Evolutionary conservation across 2,113 vertebrate genomes (phyloP).

Genomic region (Protobothrops flavoviridis): DNA sequence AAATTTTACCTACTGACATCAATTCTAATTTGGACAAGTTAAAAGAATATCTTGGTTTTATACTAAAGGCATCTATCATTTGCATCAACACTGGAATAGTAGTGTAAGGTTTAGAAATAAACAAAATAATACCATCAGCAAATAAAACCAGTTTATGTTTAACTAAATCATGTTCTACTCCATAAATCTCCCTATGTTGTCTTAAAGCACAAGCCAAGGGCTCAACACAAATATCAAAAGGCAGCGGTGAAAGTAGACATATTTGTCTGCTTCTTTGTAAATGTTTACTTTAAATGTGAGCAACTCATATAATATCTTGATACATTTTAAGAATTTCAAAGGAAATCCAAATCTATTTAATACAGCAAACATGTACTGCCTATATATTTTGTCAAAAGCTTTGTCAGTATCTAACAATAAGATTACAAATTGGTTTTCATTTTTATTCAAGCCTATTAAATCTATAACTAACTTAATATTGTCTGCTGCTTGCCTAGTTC

Average conservation of each 20-base stretch:
- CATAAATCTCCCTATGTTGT: not conserved
- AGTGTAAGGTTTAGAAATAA: not conserved
- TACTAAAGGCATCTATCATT: not conserved
- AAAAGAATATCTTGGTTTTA: not conserved
- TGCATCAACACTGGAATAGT: not conserved
- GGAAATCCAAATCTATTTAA: not conserved
- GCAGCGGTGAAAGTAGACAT: not conserved
- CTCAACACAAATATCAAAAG: not conserved
- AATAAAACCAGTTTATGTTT: not conserved
- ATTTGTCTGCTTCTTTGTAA: not conserved
- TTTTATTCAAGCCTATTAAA: not conserved
- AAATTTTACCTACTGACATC: not conserved
- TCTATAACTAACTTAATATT: not conserved
- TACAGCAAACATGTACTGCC: not conserved
- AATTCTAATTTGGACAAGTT: not conserved
- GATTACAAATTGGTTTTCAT: not conserved
- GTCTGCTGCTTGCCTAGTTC: not conserved
- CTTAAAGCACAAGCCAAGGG: not conserved
- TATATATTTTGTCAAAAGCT: not conserved
- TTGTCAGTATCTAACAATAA: not conserved
- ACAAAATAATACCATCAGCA: not conserved
- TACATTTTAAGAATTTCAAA: not conserved
- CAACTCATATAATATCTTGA: not conserved
- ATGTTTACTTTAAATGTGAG: not conserved
- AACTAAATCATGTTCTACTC: not conserved